These are phyloP conservation scores for Drosophila pseudotakahashii DNA, from an alignment of 2,888 invertebrate species.

Conservation along the genomic window DNA sequence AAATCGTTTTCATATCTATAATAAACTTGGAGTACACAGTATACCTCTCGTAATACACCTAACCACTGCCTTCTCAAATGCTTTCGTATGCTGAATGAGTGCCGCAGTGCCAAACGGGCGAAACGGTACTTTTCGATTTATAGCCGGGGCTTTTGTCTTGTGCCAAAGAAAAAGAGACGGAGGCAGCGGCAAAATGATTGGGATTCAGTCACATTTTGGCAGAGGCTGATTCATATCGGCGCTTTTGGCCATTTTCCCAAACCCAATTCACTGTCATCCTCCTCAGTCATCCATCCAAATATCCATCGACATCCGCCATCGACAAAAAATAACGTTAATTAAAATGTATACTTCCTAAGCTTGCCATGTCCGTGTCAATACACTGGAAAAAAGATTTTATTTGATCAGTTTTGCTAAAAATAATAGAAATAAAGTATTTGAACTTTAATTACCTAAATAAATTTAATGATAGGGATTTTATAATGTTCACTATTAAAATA, in stretches of 20 bases:
- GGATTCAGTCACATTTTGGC: conserved; percentile 66
- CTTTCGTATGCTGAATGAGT: conserved; percentile 66
- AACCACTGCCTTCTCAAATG: background rate
- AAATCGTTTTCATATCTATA: too few species aligned
- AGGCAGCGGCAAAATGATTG: conserved; percentile 37
- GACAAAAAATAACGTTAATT: conserved; percentile 56
- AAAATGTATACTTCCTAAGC: conserved; percentile 49
- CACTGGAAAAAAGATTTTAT: background rate
- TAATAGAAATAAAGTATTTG: too few species aligned
- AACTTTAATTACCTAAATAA: background rate
- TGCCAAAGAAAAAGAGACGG: conserved; percentile 9
- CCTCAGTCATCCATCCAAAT: conserved; percentile 7
- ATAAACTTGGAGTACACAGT: background rate
- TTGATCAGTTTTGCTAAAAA: background rate
- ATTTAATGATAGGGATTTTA: background rate
- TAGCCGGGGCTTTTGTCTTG: conserved; percentile 52
- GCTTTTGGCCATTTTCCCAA: conserved; percentile 56
- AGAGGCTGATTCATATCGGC: conserved; percentile 71
- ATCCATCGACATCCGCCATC: conserved; percentile 52
- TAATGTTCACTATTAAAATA: too few species aligned
- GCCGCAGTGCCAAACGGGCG: conserved; percentile 43
- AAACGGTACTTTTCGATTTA: conserved; percentile 78
- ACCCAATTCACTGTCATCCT: conserved; percentile 8
- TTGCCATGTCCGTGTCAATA: conserved; percentile 1
- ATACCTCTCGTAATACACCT: background rate